Base-by-base conservation (phyloP, 2,888 invertebrate genomes). In the Andrena chrysosceles region DNA sequence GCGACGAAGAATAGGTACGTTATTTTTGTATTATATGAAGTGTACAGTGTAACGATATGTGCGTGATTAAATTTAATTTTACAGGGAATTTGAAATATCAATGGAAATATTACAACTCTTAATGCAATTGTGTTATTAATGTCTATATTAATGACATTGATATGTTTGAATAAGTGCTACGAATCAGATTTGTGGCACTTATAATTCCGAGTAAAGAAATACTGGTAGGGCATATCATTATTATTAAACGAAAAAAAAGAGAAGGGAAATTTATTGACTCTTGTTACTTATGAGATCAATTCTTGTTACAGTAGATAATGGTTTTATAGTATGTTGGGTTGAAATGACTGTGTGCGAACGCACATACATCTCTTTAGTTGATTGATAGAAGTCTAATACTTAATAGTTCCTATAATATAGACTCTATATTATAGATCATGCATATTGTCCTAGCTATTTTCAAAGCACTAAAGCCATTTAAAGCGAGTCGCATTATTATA, bases 1-100 rank as follows among this genome's bases (percentile, higher is more conserved):
- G 13, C 35, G 60, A 31, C 71, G 59, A 49, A 62, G 63, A 59
- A 66, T 84, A 87, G 86, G 80, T 87, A 81, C 29, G 60, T 35
- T 67, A 23, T 49, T 59, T 69, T 70, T 62, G n/a, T 70, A 52
- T 35, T 26, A 13, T 16, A 16, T 48, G 13, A 33, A 10, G 23
- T 35, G 23, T 59, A 13, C 6, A 31, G 10, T 54, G 29, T 52
- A 31, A n/a, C 26, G 23, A 59, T 66, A 54, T 71, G 20, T 59
- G 29, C 67, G 26, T 49, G 16, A 35, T 54, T 42, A 66, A 33
- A 5, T 26, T 54, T 74, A 26, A 67, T 71, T 78, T 83, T 85
- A 20, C 78, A 85, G 84, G 64, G 63, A 59, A 72, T 70, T 74
- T 23, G 26, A 77, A 66, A 42, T 76, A 69, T 68, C 49, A 72